Evolutionary conservation across 2,113 vertebrate genomes (phyloP).

Genomic region (Eonycteris spelaea): DNA sequence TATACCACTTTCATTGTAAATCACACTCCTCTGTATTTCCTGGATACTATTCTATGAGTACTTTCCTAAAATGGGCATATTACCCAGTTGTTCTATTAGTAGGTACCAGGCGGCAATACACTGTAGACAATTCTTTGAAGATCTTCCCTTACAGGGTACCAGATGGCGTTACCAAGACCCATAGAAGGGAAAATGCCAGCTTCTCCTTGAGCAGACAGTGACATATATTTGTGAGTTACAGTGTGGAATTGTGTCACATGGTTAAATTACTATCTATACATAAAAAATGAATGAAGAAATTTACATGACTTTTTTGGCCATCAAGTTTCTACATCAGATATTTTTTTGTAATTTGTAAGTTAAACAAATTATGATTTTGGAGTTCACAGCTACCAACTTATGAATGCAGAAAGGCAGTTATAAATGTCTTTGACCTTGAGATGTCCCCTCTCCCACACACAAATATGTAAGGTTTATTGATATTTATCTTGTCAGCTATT

Average conservation of each 20-base stretch:
- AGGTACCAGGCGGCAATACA: slow-evolving; percentile 23
- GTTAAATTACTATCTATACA: slow-evolving; percentile 44
- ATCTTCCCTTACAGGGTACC: slow-evolving; percentile 17
- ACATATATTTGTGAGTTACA: slow-evolving; percentile 29
- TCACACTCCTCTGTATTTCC: slow-evolving; percentile 29
- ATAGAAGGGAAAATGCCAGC: slow-evolving; percentile 21
- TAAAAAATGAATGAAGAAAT: slow-evolving; percentile 42
- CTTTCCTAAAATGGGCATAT: background rate
- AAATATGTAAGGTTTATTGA: background rate
- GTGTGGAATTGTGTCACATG: slow-evolving; percentile 23
- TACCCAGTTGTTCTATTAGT: slow-evolving; percentile 48
- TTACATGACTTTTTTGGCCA: background rate
- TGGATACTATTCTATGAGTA: slow-evolving; percentile 29
- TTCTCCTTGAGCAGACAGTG: background rate
- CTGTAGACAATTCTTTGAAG: slow-evolving; percentile 43
- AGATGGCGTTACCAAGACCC: slow-evolving; percentile 17
- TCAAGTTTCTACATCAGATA: background rate
- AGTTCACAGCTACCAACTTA: slow-evolving; percentile 12
- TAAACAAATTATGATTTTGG: slow-evolving; percentile 9
- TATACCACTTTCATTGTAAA: slow-evolving; percentile 29
- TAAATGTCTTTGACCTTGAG: background rate
- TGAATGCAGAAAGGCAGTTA: background rate
- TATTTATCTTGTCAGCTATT: slow-evolving; percentile 7
- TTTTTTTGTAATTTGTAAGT: slow-evolving; percentile 22
- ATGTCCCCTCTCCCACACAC: background rate